Conservation (phyloP, 2,888 invertebrate species). For the Aspidapion aeneum region DNA sequence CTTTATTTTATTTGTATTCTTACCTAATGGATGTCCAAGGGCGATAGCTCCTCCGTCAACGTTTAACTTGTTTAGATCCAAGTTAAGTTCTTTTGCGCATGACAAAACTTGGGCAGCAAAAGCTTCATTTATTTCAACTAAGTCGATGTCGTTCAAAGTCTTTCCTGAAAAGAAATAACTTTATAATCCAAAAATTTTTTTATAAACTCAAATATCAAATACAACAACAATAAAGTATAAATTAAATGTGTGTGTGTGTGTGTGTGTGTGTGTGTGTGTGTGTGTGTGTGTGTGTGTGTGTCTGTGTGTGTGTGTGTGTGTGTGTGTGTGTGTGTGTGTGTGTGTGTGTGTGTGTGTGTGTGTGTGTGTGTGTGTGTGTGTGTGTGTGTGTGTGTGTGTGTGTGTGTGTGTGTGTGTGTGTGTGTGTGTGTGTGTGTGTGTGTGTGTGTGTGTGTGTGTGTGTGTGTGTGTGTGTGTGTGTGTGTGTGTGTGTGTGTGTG, state of each 20-base stretch:
- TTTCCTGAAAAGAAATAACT: too few species aligned
- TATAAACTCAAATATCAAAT: too few species aligned
- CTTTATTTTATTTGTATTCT: too few species aligned
- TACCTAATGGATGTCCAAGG: constrained; percentile 83
- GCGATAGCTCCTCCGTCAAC: constrained; percentile 96
- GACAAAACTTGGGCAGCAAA: constrained; percentile 94
- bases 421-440: constrained; percentile 12
- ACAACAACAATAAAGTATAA: too few species aligned
- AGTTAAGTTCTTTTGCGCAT: constrained; percentile 82
- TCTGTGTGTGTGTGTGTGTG: background rate
- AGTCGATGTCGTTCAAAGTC: constrained; percentile 81
- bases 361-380: constrained; percentile 15
- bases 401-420: constrained; percentile 13
- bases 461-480: constrained; percentile 13
- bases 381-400: constrained; percentile 14
- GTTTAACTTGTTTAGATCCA: constrained; percentile 87
- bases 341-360: constrained; percentile 14
- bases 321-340: constrained; percentile 7
- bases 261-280: background rate
- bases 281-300: background rate
- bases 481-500: constrained; percentile 13
- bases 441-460: constrained; percentile 13
- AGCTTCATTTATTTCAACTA: constrained; percentile 98
- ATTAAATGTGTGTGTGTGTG: background rate
- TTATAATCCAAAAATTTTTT: too few species aligned